Conservation (phyloP, 1,140 invertebrate genomes). For the Drosophila lini region DNA sequence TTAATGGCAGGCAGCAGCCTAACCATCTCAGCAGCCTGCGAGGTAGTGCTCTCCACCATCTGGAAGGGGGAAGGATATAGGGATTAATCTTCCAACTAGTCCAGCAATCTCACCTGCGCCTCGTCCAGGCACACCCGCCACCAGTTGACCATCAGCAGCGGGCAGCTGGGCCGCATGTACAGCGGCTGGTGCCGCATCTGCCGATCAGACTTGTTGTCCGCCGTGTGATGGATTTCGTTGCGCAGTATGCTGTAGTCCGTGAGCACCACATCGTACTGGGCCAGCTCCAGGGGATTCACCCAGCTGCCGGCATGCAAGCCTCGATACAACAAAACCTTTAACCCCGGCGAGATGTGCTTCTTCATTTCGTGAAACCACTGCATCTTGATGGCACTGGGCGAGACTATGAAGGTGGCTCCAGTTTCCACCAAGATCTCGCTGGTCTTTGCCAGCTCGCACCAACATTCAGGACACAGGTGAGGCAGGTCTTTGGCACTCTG, state of each 20-base stretch:
- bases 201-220: conserved; percentile 60
- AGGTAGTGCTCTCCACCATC: conserved; percentile 88
- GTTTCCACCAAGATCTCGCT: conserved; percentile 84
- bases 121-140: conserved; percentile 93
- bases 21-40: conserved; percentile 85
- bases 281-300: conserved; percentile 88
- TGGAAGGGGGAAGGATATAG: neutral
- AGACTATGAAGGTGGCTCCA: conserved; percentile 90
- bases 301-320: conserved; percentile 86
- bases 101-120: conserved; percentile 86
- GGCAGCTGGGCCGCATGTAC: conserved; percentile 85
- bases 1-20: conserved; percentile 88
- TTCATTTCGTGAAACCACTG: conserved; percentile 92
- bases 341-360: conserved; percentile 86
- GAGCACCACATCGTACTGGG: conserved; percentile 90
- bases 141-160: conserved; percentile 89
- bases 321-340: conserved; percentile 86
- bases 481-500: neutral
- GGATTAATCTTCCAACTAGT: too few species aligned
- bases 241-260: conserved; percentile 89
- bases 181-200: conserved; percentile 55
- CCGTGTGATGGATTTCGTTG: conserved; percentile 86
- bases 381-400: conserved; percentile 88
- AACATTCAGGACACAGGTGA: conserved; percentile 76
- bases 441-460: conserved; percentile 39